Conservation (phyloP, 92 coral and sea anemone genomes). For the Zoanthus sociatus region DNA sequence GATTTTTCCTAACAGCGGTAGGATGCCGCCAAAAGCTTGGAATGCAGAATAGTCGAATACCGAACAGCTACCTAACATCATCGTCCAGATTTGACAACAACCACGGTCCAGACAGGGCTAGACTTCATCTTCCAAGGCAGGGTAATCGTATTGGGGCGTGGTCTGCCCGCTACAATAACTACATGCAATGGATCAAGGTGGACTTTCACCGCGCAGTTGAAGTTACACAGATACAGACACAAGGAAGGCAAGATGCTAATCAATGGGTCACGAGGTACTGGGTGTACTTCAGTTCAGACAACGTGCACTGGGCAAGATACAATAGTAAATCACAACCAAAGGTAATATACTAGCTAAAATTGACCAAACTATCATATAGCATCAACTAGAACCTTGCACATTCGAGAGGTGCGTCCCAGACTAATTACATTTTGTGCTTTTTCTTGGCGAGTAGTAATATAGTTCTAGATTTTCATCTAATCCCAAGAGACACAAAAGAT, state of each 20-base stretch:
- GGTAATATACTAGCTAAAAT: slow-evolving; percentile 15
- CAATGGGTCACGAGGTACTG: slow-evolving; percentile 49
- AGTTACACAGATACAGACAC: slow-evolving; percentile 55
- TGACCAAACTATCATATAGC: too few relatives aligned
- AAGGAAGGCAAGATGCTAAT: slow-evolving; percentile 58
- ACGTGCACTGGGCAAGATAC: slow-evolving; percentile 61
- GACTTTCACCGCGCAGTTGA: slow-evolving; percentile 53
- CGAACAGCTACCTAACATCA: slow-evolving; percentile 21
- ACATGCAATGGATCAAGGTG: slow-evolving; percentile 44
- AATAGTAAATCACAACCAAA: slow-evolving; percentile 37
- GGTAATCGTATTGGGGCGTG: slow-evolving; percentile 33
- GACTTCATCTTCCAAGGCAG: slow-evolving; percentile 25
- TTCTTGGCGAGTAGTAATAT: too few relatives aligned
- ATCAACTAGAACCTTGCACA: too few relatives aligned
- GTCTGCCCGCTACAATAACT: slow-evolving; percentile 34
- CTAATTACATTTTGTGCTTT: too few relatives aligned
- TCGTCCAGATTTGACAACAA: slow-evolving; percentile 39
- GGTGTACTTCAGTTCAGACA: slow-evolving; percentile 48
- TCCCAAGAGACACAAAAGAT: too few relatives aligned
- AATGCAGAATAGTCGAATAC: slow-evolving; percentile 29
- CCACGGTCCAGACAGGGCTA: slow-evolving; percentile 42
- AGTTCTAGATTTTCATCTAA: too few relatives aligned
- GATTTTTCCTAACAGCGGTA: not conserved
- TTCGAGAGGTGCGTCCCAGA: too few relatives aligned
- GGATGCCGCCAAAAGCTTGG: slow-evolving; percentile 28